Percentiles rank a stretch among this genome's conserved stretches.
Conservation (phyloP, 2,888 invertebrate genomes). For the Drosophila anomalata region DNA sequence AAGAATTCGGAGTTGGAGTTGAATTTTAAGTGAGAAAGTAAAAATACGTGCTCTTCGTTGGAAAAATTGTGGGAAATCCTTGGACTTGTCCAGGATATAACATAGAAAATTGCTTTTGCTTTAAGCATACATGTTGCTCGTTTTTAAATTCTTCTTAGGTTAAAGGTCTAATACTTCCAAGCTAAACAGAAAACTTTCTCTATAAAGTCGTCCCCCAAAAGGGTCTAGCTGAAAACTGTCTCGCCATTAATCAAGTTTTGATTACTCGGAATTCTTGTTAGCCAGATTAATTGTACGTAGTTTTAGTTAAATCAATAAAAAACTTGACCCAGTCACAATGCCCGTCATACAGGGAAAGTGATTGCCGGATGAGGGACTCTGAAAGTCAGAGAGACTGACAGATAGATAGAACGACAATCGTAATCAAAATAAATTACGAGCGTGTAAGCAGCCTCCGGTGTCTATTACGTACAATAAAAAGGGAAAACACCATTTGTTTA, state of each 20-base stretch:
- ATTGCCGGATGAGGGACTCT: slow-evolving; percentile 16
- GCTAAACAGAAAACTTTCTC: too few relatives aligned
- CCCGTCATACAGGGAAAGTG: not conserved
- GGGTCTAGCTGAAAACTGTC: not conserved
- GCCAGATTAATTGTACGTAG: slow-evolving; percentile 20
- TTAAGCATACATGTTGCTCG: not conserved
- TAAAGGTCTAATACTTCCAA: too few relatives aligned
- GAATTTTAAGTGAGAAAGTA: slow-evolving; percentile 2
- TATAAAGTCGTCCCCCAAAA: not conserved
- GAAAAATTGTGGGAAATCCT: not conserved
- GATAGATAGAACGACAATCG: slow-evolving; percentile 61
- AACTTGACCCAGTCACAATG: slow-evolving; percentile 13
- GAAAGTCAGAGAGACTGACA: slow-evolving; percentile 5
- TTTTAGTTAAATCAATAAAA: slow-evolving; percentile 7
- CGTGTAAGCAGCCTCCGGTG: slow-evolving; percentile 80
- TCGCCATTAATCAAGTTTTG: not conserved
- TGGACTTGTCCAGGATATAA: not conserved
- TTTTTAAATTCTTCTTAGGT: not conserved
- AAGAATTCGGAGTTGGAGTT: slow-evolving; percentile 17
- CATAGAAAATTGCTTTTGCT: not conserved
- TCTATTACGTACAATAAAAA: slow-evolving; percentile 78
- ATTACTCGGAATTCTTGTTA: not conserved
- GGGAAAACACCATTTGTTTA: slow-evolving; percentile 77
- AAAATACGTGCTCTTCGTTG: slow-evolving; percentile 18
- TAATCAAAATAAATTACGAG: slow-evolving; percentile 80